Base-by-base conservation (phyloP, 2,888 invertebrate species). In the Polylopha cassiicola region DNA sequence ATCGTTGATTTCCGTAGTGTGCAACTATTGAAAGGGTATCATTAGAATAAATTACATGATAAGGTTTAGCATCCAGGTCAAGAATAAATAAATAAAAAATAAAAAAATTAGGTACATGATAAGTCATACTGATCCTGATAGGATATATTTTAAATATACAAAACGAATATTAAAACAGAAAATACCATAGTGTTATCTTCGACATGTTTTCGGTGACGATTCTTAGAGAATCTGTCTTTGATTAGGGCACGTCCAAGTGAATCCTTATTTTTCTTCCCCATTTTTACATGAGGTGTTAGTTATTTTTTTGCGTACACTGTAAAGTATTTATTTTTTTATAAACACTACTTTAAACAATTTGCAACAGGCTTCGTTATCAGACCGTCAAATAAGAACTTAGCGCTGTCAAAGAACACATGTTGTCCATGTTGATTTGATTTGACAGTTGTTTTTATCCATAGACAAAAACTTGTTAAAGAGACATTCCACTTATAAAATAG, bases 1-100 rank as follows among this genome's bases (percentile, higher is more conserved):
- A 82, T 97, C 97, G 53, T 94, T 90, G 1, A 97, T 78, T 64
- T 97, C 96, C 11, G 94, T 91, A 2, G 95, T 95, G 59, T 97
- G 96, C 3, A 96, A 79, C 93, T 89, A 65, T 21, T 24, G 29
- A 16, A 27, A 23, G 17, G 10, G 17, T 4, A 39, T n/a, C 26
- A 30, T 18, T 24, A 37, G 11, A 17, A 14, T 10, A 26, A 29
- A 32, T 17, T 27, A 20, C 18, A 39, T 18, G 22, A 29, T 8
- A 36, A 24, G 13, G 11, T 27, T 28, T 21, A 42, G 23, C 22
- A 4, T 31, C 8, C 20, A 9, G 3, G 22, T 11, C 5, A 17
- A 30, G 44, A 14, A 36, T 43, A 17, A 14, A 26, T 2, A 4
- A 6, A 14, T 8, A 26, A 21, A 21, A 9, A 17, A 5, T 15